Evolutionary conservation across 2,797 vertebrate genomes (phyloP), one percentile per base, ranked within the genome.

Genomic region (Rhincodon typus): DNA sequence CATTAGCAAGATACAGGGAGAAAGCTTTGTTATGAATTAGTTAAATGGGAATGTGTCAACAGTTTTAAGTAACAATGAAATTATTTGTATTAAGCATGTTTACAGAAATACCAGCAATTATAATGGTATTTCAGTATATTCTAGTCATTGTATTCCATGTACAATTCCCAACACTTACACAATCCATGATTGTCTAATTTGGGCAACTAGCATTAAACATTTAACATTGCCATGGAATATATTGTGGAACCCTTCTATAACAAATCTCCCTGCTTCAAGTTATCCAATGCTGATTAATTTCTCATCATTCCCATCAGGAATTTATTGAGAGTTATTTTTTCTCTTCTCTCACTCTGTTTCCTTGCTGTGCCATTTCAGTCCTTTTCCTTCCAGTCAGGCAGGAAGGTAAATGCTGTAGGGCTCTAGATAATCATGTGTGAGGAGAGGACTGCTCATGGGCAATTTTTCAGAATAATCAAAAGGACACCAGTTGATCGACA

Each of bases 1-100:
- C 86, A 67, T 96, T 97, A 96, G 96, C 97, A 97, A 97, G 95
- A 96, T 97, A 97, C 97, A 98, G 98, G 98, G 98, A 98, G 97
- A 87, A 96, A 97, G 97, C 97, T 97, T 98, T 79, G 62, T 84
- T 86, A 62, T 66, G 77, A 95, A 57, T 95, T 82, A 95, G 50
- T 77, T 0, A 96, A 97, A 97, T 96, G 96, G 97, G 97, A 96
- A 96, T 98, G 97, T 98, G 97, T 98, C 98, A 97, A 97, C 97
- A 96, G 97, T 95, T 97, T 97, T 97, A 96, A 96, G 96, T 97
- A 97, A 97, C 95, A 97, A 96, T 96, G 97, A 97, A 96, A 97
- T 97, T 97, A 97, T 96, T 96, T 96, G 95, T 96, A 62, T 62
- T 62, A 96, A 97, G 95, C 96, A 94, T 96, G 96, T 97, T 97